Conservation (phyloP, 2,797 vertebrate genomes). For the Typhlichthys eigenmanni region DNA sequence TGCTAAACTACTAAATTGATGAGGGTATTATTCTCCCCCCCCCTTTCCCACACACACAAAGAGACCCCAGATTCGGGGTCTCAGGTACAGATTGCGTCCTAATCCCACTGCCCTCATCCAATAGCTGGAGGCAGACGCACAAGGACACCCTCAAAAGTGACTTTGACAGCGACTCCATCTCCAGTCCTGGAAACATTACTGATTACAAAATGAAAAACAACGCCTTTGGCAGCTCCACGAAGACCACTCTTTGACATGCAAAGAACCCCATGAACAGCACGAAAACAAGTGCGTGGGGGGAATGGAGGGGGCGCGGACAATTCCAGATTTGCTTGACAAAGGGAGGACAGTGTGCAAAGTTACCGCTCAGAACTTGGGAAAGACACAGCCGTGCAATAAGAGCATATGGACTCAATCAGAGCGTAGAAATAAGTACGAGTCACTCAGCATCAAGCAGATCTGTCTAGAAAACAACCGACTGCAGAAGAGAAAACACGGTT, state of each 20-base stretch:
- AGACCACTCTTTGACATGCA: conserved; percentile 42
- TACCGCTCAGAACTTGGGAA: conserved; percentile 31
- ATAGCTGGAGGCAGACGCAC: conserved; percentile 33
- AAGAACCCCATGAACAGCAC: conserved; percentile 31
- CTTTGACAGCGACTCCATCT: conserved; percentile 36
- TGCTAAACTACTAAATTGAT: conserved; percentile 45
- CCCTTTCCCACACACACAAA: not conserved
- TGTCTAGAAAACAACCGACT: conserved; percentile 24
- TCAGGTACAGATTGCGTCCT: conserved; percentile 31
- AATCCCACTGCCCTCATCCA: conserved; percentile 38
- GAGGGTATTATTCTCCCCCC: conserved; percentile 40
- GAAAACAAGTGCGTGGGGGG: conserved; percentile 38
- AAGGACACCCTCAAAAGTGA: conserved; percentile 52
- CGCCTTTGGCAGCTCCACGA: conserved; percentile 30
- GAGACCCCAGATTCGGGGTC: conserved; percentile 23
- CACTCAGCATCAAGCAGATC: conserved; percentile 30
- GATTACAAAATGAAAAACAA: conserved; percentile 53
- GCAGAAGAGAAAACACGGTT: conserved; percentile 2
- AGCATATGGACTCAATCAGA: conserved; percentile 59
- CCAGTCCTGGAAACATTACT: conserved; percentile 31
- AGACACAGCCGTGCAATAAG: conserved; percentile 32
- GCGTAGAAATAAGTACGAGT: conserved; percentile 41
- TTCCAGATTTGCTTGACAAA: conserved; percentile 37
- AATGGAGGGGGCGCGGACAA: conserved; percentile 12
- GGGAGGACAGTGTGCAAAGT: conserved; percentile 34